phyloP scores from a whole-genome alignment of 1,140 invertebrate genomes.

The Diorhabda sublineata region DNA sequence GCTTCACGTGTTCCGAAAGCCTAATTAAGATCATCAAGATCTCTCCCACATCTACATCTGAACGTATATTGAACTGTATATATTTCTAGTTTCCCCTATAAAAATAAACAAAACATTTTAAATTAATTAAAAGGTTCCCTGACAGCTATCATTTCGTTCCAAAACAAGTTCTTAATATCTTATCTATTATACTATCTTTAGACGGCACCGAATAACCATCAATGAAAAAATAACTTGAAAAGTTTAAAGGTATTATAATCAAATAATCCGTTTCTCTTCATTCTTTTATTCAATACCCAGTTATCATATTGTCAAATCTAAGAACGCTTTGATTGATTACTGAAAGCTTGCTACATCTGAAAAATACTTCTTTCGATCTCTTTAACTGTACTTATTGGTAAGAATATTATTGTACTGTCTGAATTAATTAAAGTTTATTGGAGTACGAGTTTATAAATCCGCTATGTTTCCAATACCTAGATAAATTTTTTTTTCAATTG shows the following conservation, averaged over 20 bases:
- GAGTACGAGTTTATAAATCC: too few relatives aligned
- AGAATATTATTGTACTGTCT: too few relatives aligned
- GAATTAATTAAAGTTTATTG: too few relatives aligned
- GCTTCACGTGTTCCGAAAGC: too few relatives aligned
- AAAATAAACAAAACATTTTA: conserved; percentile 8
- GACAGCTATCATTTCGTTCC: conserved; percentile 8
- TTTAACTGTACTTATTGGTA: too few relatives aligned
- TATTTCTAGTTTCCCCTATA: neutral
- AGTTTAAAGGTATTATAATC: conserved; percentile 16
- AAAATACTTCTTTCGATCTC: neutral
- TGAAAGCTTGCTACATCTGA: conserved; percentile 11
- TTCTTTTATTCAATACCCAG: conserved; percentile 13
- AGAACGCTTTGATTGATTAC: conserved; percentile 11
- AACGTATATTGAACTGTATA: too few relatives aligned
- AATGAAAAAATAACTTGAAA: conserved; percentile 10
- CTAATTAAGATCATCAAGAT: too few relatives aligned
- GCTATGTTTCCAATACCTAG: too few relatives aligned
- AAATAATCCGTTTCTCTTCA: neutral
- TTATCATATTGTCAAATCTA: conserved; percentile 7
- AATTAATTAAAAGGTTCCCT: conserved; percentile 11
- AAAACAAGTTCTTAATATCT: conserved; percentile 10
- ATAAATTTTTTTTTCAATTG: too few relatives aligned
- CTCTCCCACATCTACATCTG: too few relatives aligned
- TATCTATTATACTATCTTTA: conserved; percentile 10
- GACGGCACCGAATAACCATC: conserved; percentile 12